Percentiles rank a stretch among this genome's conserved stretches.
Evolutionary conservation across 2,113 vertebrate genomes (phyloP).

Genomic region (Eurystomus gularis): DNA sequence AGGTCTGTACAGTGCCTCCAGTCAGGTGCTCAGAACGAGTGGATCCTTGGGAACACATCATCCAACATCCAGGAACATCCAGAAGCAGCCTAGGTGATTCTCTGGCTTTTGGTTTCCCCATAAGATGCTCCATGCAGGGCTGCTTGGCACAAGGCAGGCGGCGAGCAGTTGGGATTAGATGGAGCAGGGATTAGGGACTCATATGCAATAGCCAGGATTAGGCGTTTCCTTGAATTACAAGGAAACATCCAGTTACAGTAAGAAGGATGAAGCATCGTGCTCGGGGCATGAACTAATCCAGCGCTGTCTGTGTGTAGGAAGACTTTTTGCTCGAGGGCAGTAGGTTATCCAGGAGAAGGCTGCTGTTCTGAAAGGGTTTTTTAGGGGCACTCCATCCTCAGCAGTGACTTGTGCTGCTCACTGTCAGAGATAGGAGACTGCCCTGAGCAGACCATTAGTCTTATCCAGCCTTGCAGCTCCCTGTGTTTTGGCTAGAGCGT

Average conservation of each 20-base stretch:
- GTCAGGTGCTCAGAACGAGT: fast-evolving
- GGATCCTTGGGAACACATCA: background rate
- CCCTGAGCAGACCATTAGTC: background rate
- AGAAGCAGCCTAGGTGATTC: background rate
- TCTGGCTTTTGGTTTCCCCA: background rate
- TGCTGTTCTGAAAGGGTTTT: background rate
- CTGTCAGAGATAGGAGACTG: background rate
- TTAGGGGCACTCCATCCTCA: background rate
- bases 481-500: constrained; percentile 1
- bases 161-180: background rate
- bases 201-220: background rate
- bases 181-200: background rate
- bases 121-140: fast-evolving
- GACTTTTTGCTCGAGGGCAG: background rate
- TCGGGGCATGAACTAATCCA: background rate
- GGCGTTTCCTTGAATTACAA: background rate
- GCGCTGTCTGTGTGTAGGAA: background rate
- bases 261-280: background rate
- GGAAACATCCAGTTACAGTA: background rate
- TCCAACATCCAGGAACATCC: background rate
- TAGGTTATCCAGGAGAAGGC: background rate
- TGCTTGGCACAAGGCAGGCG: background rate
- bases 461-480: background rate
- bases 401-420: background rate
- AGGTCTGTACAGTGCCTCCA: background rate